Evolutionary conservation across 2,113 vertebrate species (phyloP).

Genomic region (Antigone vipio): DNA sequence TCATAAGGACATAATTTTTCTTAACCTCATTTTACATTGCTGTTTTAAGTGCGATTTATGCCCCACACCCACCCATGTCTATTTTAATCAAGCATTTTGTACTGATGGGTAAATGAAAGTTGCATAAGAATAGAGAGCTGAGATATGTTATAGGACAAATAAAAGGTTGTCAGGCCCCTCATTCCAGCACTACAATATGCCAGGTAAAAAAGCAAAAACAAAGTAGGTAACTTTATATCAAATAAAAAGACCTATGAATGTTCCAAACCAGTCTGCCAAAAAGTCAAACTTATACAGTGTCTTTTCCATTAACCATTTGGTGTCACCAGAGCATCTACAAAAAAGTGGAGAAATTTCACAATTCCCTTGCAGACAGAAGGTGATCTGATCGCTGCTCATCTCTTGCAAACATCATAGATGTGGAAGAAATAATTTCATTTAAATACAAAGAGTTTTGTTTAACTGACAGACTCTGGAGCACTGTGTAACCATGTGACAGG

Average conservation of each 20-base stretch:
- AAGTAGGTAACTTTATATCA: neutral
- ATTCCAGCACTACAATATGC: neutral
- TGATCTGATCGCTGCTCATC: neutral
- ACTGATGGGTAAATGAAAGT: neutral
- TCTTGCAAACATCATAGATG: neutral
- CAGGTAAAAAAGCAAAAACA: neutral
- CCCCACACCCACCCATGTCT: constrained; percentile 1
- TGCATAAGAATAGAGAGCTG: neutral
- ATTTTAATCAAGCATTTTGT: constrained; percentile 53
- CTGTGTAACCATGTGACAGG: neutral
- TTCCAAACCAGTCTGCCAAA: neutral
- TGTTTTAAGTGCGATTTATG: constrained; percentile 37
- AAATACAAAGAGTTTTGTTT: neutral
- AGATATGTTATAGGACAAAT: neutral
- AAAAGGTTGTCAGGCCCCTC: neutral
- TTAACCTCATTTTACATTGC: neutral
- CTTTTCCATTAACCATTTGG: neutral
- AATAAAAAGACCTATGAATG: neutral
- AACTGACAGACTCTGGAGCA: neutral
- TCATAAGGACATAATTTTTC: constrained; percentile 1
- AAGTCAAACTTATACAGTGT: neutral
- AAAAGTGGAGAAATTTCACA: neutral
- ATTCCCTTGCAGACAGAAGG: neutral
- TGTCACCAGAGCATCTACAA: neutral
- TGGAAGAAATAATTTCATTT: neutral